These are phyloP conservation scores for Diaphora mendica DNA, from an alignment of 2,888 invertebrate genomes.

Conservation along the genomic window DNA sequence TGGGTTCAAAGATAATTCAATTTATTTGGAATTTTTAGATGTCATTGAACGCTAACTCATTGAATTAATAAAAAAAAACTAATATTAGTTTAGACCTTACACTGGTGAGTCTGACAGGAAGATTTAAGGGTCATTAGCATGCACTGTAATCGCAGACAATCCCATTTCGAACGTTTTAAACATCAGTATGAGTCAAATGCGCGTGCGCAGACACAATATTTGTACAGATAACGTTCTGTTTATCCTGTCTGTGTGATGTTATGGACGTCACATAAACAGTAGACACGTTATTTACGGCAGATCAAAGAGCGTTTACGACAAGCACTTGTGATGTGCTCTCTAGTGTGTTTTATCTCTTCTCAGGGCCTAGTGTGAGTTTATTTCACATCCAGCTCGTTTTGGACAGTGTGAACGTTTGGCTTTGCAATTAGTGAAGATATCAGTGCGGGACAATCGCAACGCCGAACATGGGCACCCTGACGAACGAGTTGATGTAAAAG, in stretches of 20 bases:
- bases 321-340: neutral
- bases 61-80: neutral
- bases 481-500: too few relatives aligned
- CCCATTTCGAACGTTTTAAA: neutral
- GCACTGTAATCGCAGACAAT: neutral
- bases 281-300: neutral
- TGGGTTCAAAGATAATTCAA: too few relatives aligned
- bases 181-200: conserved; percentile 2
- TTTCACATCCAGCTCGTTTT: too few relatives aligned
- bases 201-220: conserved; percentile 16
- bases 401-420: too few relatives aligned
- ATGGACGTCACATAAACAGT: conserved; percentile 1
- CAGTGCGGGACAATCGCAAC: too few relatives aligned
- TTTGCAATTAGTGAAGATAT: too few relatives aligned
- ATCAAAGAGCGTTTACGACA: neutral
- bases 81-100: neutral
- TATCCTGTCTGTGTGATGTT: conserved; percentile 6
- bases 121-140: neutral
- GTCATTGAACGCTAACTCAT: neutral
- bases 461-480: too few relatives aligned
- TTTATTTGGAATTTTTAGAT: too few relatives aligned
- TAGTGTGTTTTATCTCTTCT: neutral
- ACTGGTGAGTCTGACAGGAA: neutral
- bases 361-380: too few relatives aligned
- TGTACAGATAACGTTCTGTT: conserved; percentile 13